phyloP scores from a whole-genome alignment of 37 sponge, comb jelly and placozoan genomes.

The Oopsacas minuta region DNA sequence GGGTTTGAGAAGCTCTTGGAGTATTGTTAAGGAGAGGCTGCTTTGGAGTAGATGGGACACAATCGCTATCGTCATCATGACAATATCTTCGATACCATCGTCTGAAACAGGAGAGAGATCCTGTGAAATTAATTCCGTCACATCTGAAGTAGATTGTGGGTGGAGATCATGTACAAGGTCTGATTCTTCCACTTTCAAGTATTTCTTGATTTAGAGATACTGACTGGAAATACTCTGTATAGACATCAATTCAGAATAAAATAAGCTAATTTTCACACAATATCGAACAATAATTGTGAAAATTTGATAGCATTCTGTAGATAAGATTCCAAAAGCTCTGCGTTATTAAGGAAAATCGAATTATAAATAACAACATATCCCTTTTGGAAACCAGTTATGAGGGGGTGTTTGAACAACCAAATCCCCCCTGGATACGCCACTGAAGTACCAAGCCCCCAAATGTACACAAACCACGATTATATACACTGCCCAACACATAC shows the following conservation, averaged over 20 bases:
- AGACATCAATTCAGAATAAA: slow-evolving; percentile 16
- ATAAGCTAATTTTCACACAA: slow-evolving; percentile 16
- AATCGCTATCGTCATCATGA: not conserved
- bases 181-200: not conserved
- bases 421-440: no score
- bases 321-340: no score
- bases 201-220: not conserved
- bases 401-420: no score
- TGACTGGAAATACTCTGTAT: not conserved
- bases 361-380: no score
- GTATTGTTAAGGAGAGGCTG: slow-evolving; percentile 19
- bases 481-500: no score
- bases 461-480: no score
- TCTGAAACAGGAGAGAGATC: slow-evolving; percentile 19
- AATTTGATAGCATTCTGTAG: no score
- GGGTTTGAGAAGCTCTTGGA: no score
- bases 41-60: slow-evolving; percentile 18
- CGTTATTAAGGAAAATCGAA: no score
- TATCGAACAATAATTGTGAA: slow-evolving; percentile 17
- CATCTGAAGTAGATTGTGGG: slow-evolving; percentile 9
- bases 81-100: slow-evolving; percentile 19
- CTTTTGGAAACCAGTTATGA: no score
- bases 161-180: not conserved
- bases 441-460: no score
- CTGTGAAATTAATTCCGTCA: slow-evolving; percentile 19